These are phyloP conservation scores for Urocitellus parryii DNA, from an alignment of 2,113 vertebrate species.

Conservation along the genomic window DNA sequence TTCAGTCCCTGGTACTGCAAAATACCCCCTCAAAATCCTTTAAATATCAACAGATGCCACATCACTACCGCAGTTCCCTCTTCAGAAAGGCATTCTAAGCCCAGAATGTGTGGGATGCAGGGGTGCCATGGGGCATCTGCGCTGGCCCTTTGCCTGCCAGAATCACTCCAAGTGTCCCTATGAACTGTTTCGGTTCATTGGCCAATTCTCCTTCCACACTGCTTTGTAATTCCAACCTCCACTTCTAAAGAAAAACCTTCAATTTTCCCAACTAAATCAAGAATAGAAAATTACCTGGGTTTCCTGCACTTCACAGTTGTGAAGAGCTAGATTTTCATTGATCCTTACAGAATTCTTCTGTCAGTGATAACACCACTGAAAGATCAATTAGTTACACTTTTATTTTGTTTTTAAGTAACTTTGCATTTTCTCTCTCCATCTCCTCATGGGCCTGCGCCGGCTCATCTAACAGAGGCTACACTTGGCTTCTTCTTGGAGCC, in stretches of 20 bases:
- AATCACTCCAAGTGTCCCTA: background rate
- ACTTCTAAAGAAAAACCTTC: constrained; percentile 53
- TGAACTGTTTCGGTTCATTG: constrained; percentile 37
- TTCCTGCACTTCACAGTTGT: background rate
- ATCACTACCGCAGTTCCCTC: background rate
- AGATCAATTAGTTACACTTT: constrained; percentile 45
- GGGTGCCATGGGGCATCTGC: background rate
- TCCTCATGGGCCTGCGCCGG: background rate
- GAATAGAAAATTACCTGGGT: constrained; percentile 48
- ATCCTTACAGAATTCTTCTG: constrained; percentile 52
- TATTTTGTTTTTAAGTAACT: constrained; percentile 51
- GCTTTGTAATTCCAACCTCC: constrained; percentile 53
- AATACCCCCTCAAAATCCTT: background rate
- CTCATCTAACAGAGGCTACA: background rate
- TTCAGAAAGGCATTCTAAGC: background rate
- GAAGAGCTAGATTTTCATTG: constrained; percentile 56
- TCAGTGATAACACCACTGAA: constrained; percentile 26
- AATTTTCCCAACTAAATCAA: constrained; percentile 46
- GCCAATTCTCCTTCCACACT: background rate
- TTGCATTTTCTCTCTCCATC: constrained; percentile 2
- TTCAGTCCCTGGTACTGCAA: too few species aligned
- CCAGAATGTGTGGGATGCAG: background rate
- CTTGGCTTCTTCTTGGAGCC: background rate
- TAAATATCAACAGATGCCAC: background rate
- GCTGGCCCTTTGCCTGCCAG: background rate